Base-by-base conservation (phyloP, 2,888 invertebrate species). In the Neria commutata region DNA sequence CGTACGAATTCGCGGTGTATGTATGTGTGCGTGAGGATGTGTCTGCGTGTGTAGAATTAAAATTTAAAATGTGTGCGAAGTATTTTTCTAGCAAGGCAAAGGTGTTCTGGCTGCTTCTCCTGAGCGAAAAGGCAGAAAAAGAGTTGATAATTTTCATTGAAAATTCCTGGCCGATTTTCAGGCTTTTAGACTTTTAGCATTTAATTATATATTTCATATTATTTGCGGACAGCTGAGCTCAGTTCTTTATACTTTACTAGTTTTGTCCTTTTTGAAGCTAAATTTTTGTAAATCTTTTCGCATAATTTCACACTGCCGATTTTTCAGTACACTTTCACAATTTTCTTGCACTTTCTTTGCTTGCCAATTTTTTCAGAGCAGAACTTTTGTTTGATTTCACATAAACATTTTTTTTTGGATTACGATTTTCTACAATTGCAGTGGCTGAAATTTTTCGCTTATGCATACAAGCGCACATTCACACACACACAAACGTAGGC, bases 61-160 rank as follows among this genome's bases (percentile, higher is more conserved):
- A n/a, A n/a, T 54, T 33, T 29, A 51, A 54, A 50, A 45, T 54
- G 51, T 17, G 54, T 56, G 25, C n/a, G 49, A 37, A 51, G 25
- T 46, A 51, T 33, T 34, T 45, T 47, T 45, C 23, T 10, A 8
- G 14, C 1, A 54, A n/a, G n/a, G n/a, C n/a, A n/a, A n/a, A n/a
- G n/a, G n/a, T n/a, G n/a, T n/a, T n/a, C n/a, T n/a, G n/a, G n/a
- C n/a, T n/a, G n/a, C n/a, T n/a, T n/a, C n/a, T n/a, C n/a, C n/a
- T n/a, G n/a, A n/a, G n/a, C n/a, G n/a, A n/a, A n/a, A n/a, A n/a
- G n/a, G n/a, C n/a, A n/a, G n/a, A n/a, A n/a, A n/a, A n/a, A n/a
- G n/a, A n/a, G n/a, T n/a, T n/a, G n/a, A n/a, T n/a, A n/a, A n/a
- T n/a, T n/a, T n/a, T n/a, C n/a, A n/a, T n/a, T n/a, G n/a, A n/a